phyloP scores from a whole-genome alignment of 1,140 invertebrate genomes.

The Drosophila bocki region DNA sequence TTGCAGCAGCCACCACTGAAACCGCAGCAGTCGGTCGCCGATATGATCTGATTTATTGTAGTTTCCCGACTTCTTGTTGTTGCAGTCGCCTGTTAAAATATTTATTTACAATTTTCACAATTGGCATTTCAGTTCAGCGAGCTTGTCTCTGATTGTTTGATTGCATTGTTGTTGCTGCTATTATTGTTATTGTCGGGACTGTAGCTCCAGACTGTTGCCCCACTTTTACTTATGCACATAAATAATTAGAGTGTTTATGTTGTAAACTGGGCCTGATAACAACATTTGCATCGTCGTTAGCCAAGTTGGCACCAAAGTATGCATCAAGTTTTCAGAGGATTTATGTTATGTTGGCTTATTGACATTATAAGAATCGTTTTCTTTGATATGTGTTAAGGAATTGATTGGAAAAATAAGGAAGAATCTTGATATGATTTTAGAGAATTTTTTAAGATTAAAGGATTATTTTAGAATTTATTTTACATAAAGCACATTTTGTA shows the following conservation, averaged over 20 bases:
- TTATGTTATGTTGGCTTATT: neutral
- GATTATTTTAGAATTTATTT: no score
- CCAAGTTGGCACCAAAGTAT: slow-evolving; percentile 36
- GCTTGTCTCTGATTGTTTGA: slow-evolving; percentile 60
- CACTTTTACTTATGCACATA: slow-evolving; percentile 69
- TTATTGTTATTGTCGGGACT: slow-evolving; percentile 24
- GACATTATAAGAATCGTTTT: neutral
- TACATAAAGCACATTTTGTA: no score
- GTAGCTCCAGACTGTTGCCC: slow-evolving; percentile 48
- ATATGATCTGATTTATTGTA: slow-evolving; percentile 82
- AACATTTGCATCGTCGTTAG: slow-evolving; percentile 49
- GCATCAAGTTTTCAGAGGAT: slow-evolving; percentile 16
- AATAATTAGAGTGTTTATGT: slow-evolving; percentile 60
- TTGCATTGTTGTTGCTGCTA: slow-evolving; percentile 45
- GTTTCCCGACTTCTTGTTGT: slow-evolving; percentile 69
- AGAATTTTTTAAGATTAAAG: no score
- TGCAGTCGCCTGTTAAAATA: slow-evolving; percentile 74
- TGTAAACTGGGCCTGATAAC: slow-evolving; percentile 41
- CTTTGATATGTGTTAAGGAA: neutral
- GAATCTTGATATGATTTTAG: neutral
- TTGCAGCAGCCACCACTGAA: slow-evolving; percentile 31
- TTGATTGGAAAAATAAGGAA: neutral
- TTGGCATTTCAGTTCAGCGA: slow-evolving; percentile 70
- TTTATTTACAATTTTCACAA: slow-evolving; percentile 84
- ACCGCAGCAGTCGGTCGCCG: slow-evolving; percentile 57